Base-by-base conservation (phyloP, 92 coral and sea anemone genomes). In the Nematostella vectensis region DNA sequence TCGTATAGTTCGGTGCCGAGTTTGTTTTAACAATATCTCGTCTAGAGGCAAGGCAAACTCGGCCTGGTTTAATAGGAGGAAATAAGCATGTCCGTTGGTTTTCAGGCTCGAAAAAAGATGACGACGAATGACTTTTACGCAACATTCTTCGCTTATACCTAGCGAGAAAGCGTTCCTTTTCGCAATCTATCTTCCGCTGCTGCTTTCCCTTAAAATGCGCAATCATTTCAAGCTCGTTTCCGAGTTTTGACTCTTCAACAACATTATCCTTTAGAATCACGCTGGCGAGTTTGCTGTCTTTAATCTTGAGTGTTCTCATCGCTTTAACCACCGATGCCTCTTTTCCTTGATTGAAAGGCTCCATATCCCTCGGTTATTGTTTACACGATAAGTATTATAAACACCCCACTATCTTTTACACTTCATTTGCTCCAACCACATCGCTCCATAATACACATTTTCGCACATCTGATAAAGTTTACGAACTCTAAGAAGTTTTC, bases 201-300 rank as follows among this genome's bases (percentile, higher is more conserved):
- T 72, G 58, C 54, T 54, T 78, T 23, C 43, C 67, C 26, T 78
- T 79, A 25, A 54, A 56, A 31, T 65, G 75, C 11, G 65, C 40
- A 0, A 71, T 48, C 20, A 53, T 50, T 31, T 56, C 62, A 3
- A 78, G 59, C 37, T 71, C 47, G 9, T 36, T 48, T 11, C 67
- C 75, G 10, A 78, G 79, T 48, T 64, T 78, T 3, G 50, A 17
- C 50, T 78, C 70, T 67, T 78, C 85, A 20, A 74, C 45, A 2
- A 78, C 85, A 27, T 78, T 78, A 36, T 40, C 70, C 37, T 53
- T 78, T 38, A 78, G 49, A 25, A 78, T 78, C 9, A 57, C 73
- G 4, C 59, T 48, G 12, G 74, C 79, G 1, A 69, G 38, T 66
- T 65, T 78, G 19, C 77, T 71, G 43, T 65, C 69, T 50, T 71